phyloP scores from a whole-genome alignment of 2,113 vertebrate species.

The Lepisosteus osseus region DNA sequence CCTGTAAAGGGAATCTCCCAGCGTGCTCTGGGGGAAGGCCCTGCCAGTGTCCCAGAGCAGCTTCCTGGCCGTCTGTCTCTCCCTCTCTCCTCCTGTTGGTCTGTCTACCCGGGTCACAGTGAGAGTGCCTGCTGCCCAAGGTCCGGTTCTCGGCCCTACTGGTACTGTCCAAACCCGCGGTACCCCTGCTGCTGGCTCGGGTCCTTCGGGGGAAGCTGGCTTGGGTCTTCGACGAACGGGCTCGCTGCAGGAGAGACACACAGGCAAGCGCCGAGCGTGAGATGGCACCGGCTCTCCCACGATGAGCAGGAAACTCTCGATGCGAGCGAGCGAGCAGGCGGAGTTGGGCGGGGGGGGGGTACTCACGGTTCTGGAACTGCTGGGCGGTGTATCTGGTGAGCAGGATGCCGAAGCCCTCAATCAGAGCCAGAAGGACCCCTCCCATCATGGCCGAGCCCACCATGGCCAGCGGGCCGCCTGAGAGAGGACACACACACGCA shows the following conservation, averaged over 20 bases:
- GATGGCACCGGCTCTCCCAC: too few relatives aligned
- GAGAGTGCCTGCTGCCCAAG: too few relatives aligned
- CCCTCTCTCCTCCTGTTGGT: too few relatives aligned
- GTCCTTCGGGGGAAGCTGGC: slow-evolving; percentile 71
- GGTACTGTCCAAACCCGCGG: slow-evolving; percentile 57
- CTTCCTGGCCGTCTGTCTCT: too few relatives aligned
- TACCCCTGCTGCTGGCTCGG: slow-evolving; percentile 41
- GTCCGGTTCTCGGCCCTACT: too few relatives aligned
- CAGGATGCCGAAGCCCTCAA: slow-evolving; percentile 83
- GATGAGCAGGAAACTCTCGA: neutral
- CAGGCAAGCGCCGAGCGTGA: neutral
- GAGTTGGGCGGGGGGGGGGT: neutral
- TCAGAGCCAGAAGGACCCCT: slow-evolving; percentile 79
- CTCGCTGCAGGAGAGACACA: slow-evolving; percentile 50
- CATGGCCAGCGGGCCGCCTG: slow-evolving; percentile 86
- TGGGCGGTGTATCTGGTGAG: slow-evolving; percentile 82
- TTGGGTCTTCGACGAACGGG: slow-evolving; percentile 75
- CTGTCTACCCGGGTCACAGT: too few relatives aligned
- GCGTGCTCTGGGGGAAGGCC: too few relatives aligned
- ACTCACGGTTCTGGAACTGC: slow-evolving; percentile 86
- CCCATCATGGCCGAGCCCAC: slow-evolving; percentile 88
- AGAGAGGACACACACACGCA: slow-evolving; percentile 5
- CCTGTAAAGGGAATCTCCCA: too few relatives aligned
- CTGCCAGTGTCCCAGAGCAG: too few relatives aligned
- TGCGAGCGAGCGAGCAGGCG: neutral